Base-by-base conservation (phyloP, 2,888 invertebrate genomes). In the Tinea trinotella region DNA sequence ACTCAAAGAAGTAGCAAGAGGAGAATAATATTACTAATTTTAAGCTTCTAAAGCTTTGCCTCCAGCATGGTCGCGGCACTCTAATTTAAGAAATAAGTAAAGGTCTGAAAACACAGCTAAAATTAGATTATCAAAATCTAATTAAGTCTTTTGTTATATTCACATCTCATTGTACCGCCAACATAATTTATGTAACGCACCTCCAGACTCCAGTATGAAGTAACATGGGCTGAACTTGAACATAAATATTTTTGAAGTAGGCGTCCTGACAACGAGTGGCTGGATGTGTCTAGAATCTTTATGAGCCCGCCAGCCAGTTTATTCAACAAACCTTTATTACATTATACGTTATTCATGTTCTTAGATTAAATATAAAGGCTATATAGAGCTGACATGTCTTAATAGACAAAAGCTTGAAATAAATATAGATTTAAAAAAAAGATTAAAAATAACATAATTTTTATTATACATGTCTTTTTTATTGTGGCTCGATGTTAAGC, bases 191-290 rank as follows among this genome's bases (percentile, higher is more conserved):
- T 40, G 40, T 40, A 40, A 6, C 40, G 15, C n/a, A 15, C n/a
- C 6, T 10, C 10, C 13, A n/a, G n/a, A n/a, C 40, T 12, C n/a
- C 40, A n/a, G 15, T 4, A 30, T 30, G 30, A 30, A 12, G 13
- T 15, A 15, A 15, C 40, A 40, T 40, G 13, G 40, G 40, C 40
- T 40, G 40, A 40, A 40, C 40, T 40, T 40, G 40, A 40, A 30
- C 30, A 30, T 30, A 30, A 30, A 40, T 40, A 40, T 40, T 12
- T 35, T 40, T 40, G 40, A 40, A 40, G 40, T 15, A 40, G 40
- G 40, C 40, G 40, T 40, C 24, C 40, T 40, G 40, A 40, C 40
- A 40, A 40, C 40, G 40, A 40, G 40, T 40, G 40, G 40, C 40
- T 40, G 40, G 13, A 40, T 40, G 40, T 40, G 40, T 40, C 40